phyloP scores from a whole-genome alignment of 64 coral and sea anemone species.

The Platygyra sinensis region DNA sequence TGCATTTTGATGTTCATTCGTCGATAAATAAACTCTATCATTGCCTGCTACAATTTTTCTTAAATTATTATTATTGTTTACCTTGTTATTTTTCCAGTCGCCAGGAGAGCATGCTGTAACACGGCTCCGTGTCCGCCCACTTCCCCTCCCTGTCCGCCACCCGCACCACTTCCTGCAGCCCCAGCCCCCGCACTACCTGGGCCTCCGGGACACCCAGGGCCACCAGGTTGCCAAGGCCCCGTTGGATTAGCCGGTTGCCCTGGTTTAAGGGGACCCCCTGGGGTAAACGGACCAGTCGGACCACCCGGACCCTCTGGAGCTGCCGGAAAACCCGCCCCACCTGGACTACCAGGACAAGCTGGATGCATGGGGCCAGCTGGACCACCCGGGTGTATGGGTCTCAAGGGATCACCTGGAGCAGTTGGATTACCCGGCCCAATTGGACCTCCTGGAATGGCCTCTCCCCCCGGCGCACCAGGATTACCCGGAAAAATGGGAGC shows the following conservation, averaged over 20 bases:
- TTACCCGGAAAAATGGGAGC: constrained; percentile 52
- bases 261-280: constrained; percentile 18
- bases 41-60: too few relatives aligned
- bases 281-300: constrained; percentile 34
- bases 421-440: constrained; percentile 50
- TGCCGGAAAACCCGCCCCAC: constrained; percentile 52
- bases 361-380: constrained; percentile 63
- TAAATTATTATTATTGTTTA: too few relatives aligned
- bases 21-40: too few relatives aligned
- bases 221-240: constrained; percentile 8
- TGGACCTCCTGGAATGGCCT: constrained; percentile 58
- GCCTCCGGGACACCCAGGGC: constrained; percentile 13
- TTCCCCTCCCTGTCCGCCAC: neutral
- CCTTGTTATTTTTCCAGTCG: neutral
- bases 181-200: neutral
- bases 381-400: constrained; percentile 44
- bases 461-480: constrained; percentile 61
- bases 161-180: neutral
- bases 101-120: neutral
- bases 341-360: constrained; percentile 59
- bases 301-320: constrained; percentile 53
- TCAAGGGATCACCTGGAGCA: constrained; percentile 50
- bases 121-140: neutral
- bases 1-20: too few relatives aligned
- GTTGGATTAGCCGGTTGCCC: constrained; percentile 24